Conservation (phyloP, 2,797 vertebrate genomes). For the Pteropus rufus region DNA sequence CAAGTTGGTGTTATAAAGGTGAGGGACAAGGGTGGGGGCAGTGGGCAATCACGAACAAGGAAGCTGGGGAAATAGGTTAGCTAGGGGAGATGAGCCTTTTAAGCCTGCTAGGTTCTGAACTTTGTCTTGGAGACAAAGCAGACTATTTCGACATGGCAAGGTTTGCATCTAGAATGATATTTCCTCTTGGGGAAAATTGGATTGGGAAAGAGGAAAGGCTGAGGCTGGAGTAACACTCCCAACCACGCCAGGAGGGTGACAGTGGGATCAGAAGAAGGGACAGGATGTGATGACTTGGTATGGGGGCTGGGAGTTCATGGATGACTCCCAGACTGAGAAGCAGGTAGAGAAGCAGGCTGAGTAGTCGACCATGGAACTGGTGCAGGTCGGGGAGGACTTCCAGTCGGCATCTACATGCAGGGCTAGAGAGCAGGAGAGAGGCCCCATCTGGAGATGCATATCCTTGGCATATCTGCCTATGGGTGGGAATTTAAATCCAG, state of each 20-base stretch:
- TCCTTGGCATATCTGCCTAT: no score
- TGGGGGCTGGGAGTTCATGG: fast-evolving
- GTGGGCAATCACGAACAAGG: background rate
- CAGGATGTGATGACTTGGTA: background rate
- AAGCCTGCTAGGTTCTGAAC: background rate
- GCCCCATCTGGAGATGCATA: background rate
- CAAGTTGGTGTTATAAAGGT: background rate
- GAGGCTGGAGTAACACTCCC: no score
- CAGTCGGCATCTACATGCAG: background rate
- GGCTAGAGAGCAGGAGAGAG: background rate
- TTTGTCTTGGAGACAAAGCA: background rate
- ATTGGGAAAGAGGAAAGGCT: background rate
- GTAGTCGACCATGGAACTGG: fast-evolving
- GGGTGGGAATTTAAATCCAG: background rate
- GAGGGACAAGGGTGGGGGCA: fast-evolving
- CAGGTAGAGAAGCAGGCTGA: background rate
- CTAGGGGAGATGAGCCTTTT: background rate
- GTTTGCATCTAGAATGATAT: background rate
- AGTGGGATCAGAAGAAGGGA: background rate
- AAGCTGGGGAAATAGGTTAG: background rate
- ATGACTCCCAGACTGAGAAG: background rate
- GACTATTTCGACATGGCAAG: background rate
- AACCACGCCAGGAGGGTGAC: background rate
- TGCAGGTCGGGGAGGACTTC: background rate
- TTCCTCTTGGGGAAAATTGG: background rate